phyloP scores from a whole-genome alignment of 1,140 invertebrate genomes.

The Pteromalus puparum region DNA sequence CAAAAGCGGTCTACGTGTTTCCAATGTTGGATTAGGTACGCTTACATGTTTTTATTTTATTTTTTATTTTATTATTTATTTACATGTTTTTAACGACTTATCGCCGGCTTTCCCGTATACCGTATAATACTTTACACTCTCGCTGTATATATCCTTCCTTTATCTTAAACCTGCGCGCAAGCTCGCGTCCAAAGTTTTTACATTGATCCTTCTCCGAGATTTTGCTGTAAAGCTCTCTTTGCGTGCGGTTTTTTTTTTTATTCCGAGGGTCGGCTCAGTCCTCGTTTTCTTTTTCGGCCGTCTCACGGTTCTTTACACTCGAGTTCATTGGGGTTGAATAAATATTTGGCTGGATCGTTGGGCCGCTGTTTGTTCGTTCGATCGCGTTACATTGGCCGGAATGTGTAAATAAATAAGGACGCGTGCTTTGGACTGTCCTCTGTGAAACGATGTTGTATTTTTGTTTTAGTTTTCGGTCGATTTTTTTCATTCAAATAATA shows the following conservation, averaged over 20 bases:
- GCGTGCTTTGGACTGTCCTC: too few species aligned
- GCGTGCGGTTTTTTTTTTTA: too few species aligned
- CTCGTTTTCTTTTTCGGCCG: background rate
- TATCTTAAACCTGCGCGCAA: background rate
- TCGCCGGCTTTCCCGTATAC: conserved; percentile 49
- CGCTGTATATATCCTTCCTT: background rate
- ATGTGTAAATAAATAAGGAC: too few species aligned
- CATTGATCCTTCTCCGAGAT: too few species aligned
- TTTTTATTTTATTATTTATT: too few species aligned
- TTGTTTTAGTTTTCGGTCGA: too few species aligned
- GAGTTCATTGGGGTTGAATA: background rate
- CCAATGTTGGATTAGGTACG: conserved; percentile 91
- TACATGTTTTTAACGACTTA: conserved; percentile 57
- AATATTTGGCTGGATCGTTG: background rate
- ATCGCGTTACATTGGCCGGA: too few species aligned
- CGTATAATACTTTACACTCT: background rate
- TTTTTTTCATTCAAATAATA: too few species aligned
- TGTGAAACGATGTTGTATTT: too few species aligned
- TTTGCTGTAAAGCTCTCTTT: too few species aligned
- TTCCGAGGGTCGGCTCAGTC: background rate
- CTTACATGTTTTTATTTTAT: too few species aligned
- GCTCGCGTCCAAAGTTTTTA: too few species aligned
- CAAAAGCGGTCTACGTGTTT: conserved; percentile 93
- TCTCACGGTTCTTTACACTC: background rate
- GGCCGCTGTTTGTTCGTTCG: background rate